phyloP scores from a whole-genome alignment of 2,113 vertebrate species.

The Ciconia stormi region DNA sequence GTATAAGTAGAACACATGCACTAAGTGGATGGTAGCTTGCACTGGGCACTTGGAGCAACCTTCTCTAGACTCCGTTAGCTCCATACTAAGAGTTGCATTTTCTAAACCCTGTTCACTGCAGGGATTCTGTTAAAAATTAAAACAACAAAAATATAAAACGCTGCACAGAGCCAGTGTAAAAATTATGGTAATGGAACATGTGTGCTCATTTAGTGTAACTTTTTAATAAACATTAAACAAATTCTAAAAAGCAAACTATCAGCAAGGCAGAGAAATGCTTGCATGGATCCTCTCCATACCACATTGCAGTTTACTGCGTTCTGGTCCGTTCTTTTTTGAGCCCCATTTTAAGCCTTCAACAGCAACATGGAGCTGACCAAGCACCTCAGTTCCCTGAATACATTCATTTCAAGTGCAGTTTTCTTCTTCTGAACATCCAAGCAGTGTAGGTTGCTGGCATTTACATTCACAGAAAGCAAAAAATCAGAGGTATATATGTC shows the following conservation, averaged over 20 bases:
- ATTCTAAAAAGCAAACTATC: background rate
- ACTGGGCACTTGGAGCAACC: background rate
- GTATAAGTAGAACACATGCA: background rate
- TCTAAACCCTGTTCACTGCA: background rate
- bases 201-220: background rate
- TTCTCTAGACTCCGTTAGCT: background rate
- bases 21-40: background rate
- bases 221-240: background rate
- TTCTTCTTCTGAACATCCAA: background rate
- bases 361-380: background rate
- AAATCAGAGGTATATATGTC: background rate
- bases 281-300: fast-evolving
- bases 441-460: background rate
- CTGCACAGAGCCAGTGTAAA: background rate
- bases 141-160: background rate
- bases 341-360: background rate
- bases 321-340: background rate
- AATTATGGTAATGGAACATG: background rate
- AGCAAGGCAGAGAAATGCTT: background rate
- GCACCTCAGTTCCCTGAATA: background rate
- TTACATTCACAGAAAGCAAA: background rate
- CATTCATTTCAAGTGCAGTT: background rate
- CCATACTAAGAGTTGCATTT: background rate
- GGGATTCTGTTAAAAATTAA: background rate
- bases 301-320: background rate